These are phyloP conservation scores for Acrocera orbiculus DNA, from an alignment of 2,888 invertebrate species.

Conservation along the genomic window DNA sequence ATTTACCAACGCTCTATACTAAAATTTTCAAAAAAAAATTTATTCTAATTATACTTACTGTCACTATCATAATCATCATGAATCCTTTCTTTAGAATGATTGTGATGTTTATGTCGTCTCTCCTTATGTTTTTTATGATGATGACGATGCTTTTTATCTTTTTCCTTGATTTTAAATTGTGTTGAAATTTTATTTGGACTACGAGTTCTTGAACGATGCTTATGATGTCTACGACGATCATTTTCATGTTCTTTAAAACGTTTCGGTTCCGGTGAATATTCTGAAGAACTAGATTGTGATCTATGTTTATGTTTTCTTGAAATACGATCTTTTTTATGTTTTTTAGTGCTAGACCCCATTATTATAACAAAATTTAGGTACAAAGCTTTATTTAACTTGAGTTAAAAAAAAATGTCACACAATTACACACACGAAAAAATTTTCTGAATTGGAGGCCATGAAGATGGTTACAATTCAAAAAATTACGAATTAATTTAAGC, in stretches of 20 bases:
- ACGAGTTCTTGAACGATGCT: not conserved
- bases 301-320: conserved; percentile 23
- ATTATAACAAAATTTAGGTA: conserved; percentile 6
- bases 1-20: conserved; percentile 5
- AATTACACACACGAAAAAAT: too few species aligned
- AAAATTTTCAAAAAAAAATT: too few species aligned
- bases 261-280: conserved; percentile 9
- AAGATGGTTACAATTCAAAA: too few species aligned
- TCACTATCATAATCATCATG: conserved; percentile 27
- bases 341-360: conserved; percentile 30
- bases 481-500: too few species aligned
- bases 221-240: not conserved
- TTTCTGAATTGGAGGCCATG: too few species aligned
- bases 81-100: conserved; percentile 2
- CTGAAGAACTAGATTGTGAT: conserved; percentile 16
- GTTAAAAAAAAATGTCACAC: too few species aligned
- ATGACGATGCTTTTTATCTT: not conserved
- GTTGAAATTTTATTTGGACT: not conserved
- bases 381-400: too few species aligned
- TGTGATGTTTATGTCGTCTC: conserved; percentile 18
- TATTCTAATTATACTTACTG: conserved; percentile 22
- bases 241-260: not conserved
- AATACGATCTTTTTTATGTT: conserved; percentile 26
- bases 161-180: not conserved
- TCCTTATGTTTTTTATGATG: conserved; percentile 17